Evolutionary conservation across 2,113 vertebrate genomes (phyloP).

Genomic region (Ranitomeya variabilis): DNA sequence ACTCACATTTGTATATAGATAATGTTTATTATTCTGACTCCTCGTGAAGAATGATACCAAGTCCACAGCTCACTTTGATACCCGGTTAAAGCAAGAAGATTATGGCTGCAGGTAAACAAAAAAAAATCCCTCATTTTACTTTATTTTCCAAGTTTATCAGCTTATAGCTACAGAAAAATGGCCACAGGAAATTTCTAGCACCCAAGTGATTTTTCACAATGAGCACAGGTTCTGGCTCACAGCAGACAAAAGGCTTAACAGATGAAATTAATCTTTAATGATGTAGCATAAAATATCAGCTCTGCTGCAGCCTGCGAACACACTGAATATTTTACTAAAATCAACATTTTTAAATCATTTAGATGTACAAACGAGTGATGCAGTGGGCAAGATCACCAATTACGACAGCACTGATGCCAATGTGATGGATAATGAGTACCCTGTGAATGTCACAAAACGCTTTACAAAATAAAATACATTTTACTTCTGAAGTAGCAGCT

Average conservation of each 20-base stretch:
- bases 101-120: not conserved
- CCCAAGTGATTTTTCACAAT: not conserved
- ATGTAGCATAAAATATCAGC: slow-evolving; percentile 38
- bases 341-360: slow-evolving; percentile 44
- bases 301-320: not conserved
- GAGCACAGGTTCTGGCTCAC: slow-evolving; percentile 1
- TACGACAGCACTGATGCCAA: not conserved
- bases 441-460: not conserved
- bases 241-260: slow-evolving; percentile 27
- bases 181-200: slow-evolving; percentile 11
- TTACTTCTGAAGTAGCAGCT: not conserved
- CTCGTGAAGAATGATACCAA: not conserved
- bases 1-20: not conserved
- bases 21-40: not conserved
- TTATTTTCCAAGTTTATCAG: slow-evolving; percentile 2
- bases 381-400: slow-evolving; percentile 21
- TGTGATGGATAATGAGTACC: not conserved
- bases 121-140: not conserved
- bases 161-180: not conserved
- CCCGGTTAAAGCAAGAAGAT: not conserved
- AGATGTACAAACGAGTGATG: not conserved
- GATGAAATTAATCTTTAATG: slow-evolving; percentile 34
- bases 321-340: slow-evolving; percentile 38
- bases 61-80: not conserved
- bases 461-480: not conserved